Percentiles rank a stretch among this genome's conserved stretches.
Evolutionary conservation across 2,113 vertebrate genomes (phyloP).

Genomic region (Ploceus nigricollis): DNA sequence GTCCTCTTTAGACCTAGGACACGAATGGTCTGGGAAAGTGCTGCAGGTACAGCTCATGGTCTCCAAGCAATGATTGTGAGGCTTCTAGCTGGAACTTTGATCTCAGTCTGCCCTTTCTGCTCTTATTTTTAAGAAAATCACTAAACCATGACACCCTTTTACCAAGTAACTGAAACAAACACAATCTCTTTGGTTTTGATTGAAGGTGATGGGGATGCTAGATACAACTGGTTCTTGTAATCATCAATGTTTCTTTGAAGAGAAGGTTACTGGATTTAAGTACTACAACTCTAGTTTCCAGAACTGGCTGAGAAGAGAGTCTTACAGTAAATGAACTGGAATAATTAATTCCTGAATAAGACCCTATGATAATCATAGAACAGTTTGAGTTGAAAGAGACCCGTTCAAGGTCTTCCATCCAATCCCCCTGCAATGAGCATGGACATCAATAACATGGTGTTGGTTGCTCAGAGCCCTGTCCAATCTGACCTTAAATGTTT

Average conservation of each 20-base stretch:
- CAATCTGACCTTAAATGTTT: not conserved
- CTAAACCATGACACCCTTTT: not conserved
- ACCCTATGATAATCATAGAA: not conserved
- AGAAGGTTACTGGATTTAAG: not conserved
- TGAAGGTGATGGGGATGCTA: not conserved
- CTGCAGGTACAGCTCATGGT: not conserved
- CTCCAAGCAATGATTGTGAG: not conserved
- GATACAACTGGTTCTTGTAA: not conserved
- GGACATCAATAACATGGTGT: not conserved
- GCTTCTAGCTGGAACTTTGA: not conserved
- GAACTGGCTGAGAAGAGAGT: not conserved
- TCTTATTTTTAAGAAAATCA: not conserved
- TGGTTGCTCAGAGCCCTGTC: not conserved
- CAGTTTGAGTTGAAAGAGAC: not conserved
- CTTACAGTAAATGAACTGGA: not conserved
- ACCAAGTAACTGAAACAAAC: not conserved
- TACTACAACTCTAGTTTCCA: not conserved
- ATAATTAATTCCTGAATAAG: not conserved
- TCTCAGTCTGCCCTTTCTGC: not conserved
- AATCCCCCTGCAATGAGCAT: not conserved
- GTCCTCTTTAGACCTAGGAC: no score
- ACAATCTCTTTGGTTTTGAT: not conserved
- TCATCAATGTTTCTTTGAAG: not conserved
- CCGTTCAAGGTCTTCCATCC: not conserved
- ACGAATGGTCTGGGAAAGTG: rapidly evolving